A percentile compares a stretch with the other conserved stretches of the same genome.
These are phyloP conservation scores for Trachythela sp. DNA, from an alignment of 64 coral and sea anemone genomes.

Conservation along the genomic window DNA sequence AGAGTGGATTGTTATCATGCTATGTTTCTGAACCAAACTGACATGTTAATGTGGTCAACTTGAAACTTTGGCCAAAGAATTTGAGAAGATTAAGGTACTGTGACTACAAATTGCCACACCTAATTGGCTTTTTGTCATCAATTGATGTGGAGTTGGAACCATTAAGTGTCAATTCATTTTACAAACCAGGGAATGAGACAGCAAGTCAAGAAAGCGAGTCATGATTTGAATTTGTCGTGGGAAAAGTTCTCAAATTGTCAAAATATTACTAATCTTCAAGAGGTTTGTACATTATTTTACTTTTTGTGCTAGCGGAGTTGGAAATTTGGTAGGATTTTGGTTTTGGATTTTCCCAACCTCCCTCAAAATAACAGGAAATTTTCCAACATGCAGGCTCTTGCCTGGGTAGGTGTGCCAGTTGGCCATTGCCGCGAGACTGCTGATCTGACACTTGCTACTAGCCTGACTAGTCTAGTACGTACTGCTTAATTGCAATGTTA, in stretches of 20 bases:
- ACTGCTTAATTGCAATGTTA: no score
- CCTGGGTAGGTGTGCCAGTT: no score
- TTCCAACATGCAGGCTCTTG: no score
- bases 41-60: slow-evolving; percentile 73
- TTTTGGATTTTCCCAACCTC: no score
- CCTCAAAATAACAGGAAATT: no score
- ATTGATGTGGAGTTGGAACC: no score
- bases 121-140: neutral
- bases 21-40: slow-evolving; percentile 90
- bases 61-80: slow-evolving; percentile 61
- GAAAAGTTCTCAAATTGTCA: slow-evolving; percentile 95
- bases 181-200: slow-evolving; percentile 61
- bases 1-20: slow-evolving; percentile 96
- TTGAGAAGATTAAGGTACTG: slow-evolving; percentile 83
- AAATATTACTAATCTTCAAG: slow-evolving; percentile 76
- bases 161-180: neutral
- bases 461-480: no score
- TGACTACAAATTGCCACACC: neutral
- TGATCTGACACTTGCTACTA: no score
- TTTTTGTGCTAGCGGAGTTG: no score
- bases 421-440: no score
- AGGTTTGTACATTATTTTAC: slow-evolving; percentile 47
- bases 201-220: slow-evolving; percentile 77
- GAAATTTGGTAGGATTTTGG: no score
- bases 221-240: slow-evolving; percentile 84